Conservation (phyloP, 1,140 invertebrate genomes). For the Meloidogyne chitwoodi region DNA sequence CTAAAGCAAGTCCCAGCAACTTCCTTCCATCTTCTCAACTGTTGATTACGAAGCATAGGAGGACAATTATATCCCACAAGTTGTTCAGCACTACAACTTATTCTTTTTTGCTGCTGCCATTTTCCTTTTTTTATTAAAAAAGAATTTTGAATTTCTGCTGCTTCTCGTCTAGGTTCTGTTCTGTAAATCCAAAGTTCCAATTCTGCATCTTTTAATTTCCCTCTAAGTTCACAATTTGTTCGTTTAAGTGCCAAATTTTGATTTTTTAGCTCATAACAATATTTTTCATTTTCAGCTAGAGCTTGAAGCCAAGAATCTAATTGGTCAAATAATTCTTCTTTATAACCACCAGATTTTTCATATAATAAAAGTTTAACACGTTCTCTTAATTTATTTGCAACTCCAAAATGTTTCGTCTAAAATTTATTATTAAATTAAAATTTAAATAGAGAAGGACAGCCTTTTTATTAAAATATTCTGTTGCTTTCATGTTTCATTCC, state of each 20-base stretch:
- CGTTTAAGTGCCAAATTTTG: not conserved
- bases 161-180: conserved; percentile 35
- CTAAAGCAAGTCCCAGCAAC: conserved; percentile 50
- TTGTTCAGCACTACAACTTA: conserved; percentile 18
- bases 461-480: too few relatives aligned
- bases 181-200: conserved; percentile 34
- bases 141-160: not conserved
- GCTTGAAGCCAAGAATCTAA: conserved; percentile 5
- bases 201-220: conserved; percentile 26
- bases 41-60: not conserved
- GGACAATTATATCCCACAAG: conserved; percentile 5
- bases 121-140: not conserved
- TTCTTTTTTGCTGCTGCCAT: too few relatives aligned
- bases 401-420: not conserved
- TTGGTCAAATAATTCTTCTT: conserved; percentile 5
- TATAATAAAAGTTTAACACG: not conserved
- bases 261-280: not conserved
- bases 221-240: not conserved
- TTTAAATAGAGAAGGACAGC: too few relatives aligned
- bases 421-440: too few relatives aligned
- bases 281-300: not conserved
- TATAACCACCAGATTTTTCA: not conserved
- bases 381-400: not conserved
- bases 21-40: conserved; percentile 52
- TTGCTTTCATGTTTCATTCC: too few relatives aligned